Percentiles rank a stretch among this genome's conserved stretches.
Evolutionary conservation across 2,888 invertebrate species (phyloP).

Genomic region (Drosophila paracracens): DNA sequence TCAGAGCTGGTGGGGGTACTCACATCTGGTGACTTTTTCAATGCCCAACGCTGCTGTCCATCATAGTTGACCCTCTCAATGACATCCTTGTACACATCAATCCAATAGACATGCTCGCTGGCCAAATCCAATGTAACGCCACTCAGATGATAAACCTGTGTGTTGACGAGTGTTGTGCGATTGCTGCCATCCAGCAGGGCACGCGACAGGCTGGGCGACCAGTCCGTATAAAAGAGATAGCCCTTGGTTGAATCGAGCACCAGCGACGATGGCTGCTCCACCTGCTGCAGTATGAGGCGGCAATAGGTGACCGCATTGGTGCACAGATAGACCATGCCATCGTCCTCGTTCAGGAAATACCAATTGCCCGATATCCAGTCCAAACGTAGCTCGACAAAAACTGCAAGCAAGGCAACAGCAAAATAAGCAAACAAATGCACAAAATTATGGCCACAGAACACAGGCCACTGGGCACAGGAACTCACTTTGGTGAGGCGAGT

Average conservation of each 20-base stretch:
- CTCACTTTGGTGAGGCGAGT: constrained; percentile 88
- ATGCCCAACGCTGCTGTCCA: constrained; percentile 87
- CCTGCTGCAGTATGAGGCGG: constrained; percentile 88
- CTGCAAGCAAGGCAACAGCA: constrained; percentile 84
- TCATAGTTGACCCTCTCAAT: constrained; percentile 92
- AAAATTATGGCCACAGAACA: constrained; percentile 37
- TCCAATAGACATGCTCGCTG: constrained; percentile 91
- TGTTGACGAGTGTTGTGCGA: constrained; percentile 87
- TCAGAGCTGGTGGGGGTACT: constrained; percentile 39
- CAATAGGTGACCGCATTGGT: constrained; percentile 88
- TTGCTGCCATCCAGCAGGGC: constrained; percentile 88
- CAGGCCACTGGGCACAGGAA: constrained; percentile 1
- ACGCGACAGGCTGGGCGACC: constrained; percentile 89
- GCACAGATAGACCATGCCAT: constrained; percentile 91
- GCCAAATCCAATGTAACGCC: constrained; percentile 91
- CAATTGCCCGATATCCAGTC: constrained; percentile 95
- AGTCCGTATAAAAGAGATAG: constrained; percentile 92
- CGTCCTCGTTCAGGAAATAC: constrained; percentile 91
- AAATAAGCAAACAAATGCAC: constrained; percentile 36
- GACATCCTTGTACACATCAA: constrained; percentile 92
- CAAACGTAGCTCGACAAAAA: constrained; percentile 90
- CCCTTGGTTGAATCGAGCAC: constrained; percentile 92
- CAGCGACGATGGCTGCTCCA: constrained; percentile 90
- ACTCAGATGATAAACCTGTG: constrained; percentile 91
- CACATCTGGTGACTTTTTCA: constrained; percentile 83